Base-by-base conservation (phyloP, 2,888 invertebrate genomes). In the Eristalinus sepulchralis region DNA sequence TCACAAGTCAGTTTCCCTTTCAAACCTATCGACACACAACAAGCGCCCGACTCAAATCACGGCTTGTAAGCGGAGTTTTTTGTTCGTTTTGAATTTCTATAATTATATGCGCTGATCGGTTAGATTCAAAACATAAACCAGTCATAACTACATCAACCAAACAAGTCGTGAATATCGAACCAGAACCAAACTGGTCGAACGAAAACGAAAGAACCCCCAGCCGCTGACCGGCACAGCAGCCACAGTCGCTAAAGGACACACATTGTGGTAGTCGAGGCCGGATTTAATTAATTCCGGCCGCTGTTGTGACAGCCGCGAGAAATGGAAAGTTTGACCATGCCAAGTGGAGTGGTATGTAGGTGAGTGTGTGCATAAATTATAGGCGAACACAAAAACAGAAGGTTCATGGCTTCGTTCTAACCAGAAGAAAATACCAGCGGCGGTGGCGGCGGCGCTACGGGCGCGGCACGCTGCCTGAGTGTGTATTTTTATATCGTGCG, bases 281-380 rank as follows among this genome's bases (percentile, higher is more conserved):
- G 60, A 79, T 66, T 83, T 83, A 83, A 83, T 83, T 83, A 75
- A 83, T 83, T 83, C 83, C 64, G 73, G 36, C 20, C 60, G 55
- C n/a, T 60, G 59, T 75, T 60, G 73, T 79, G 63, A 22, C 59
- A 70, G 67, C 59, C 70, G 24, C 68, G 27, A 68, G 83, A 83
- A 83, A 83, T 79, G 83, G 83, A 83, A 83, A 83, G 83, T 73
- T 55, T 47, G 57, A 59, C 67, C 24, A 78, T 24, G 57, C 59
- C 73, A 63, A 59, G 13, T 70, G 64, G 73, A 79, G 75, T 27
- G 39, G 59, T 62, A 76, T 68, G 70, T 75, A 79, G 73, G 83
- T 79, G 73, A 83, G 57, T 67, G 11, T 33, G 36, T 79, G 79
- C 73, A 83, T 79, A 83, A 79, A 83, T 83, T 83, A 47, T 47